Conservation (phyloP, 2,797 vertebrate genomes). For the Geotrypetes seraphini region DNA sequence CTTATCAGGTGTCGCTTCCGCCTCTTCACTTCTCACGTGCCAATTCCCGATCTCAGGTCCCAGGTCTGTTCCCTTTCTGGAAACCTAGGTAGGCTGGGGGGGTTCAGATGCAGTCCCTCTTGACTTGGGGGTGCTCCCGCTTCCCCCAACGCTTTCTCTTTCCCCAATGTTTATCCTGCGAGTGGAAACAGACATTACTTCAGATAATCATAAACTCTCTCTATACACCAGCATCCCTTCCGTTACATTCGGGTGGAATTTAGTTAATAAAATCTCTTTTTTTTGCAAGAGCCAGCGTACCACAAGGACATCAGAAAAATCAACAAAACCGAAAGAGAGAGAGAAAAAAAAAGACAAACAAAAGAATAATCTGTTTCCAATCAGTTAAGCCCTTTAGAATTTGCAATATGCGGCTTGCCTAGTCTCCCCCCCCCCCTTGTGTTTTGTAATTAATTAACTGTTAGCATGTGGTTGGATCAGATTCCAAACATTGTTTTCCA, state of each 20-base stretch:
- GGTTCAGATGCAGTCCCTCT: conserved; percentile 8
- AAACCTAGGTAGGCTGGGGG: conserved; percentile 12
- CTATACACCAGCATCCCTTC: conserved; percentile 31
- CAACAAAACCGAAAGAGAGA: conserved; percentile 54
- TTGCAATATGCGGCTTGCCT: conserved; percentile 47
- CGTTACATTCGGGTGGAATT: conserved; percentile 44
- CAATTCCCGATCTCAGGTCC: too few relatives aligned
- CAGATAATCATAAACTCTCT: too few relatives aligned
- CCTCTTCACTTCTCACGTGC: not conserved
- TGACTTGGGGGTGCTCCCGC: too few relatives aligned
- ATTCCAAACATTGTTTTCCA: conserved; percentile 18
- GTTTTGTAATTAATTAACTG: conserved; percentile 60
- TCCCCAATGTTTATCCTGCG: too few relatives aligned
- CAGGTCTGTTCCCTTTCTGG: conserved; percentile 7
- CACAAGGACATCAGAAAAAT: conserved; percentile 50
- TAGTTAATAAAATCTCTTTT: conserved; percentile 34
- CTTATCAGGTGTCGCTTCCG: not conserved
- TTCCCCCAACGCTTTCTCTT: too few relatives aligned
- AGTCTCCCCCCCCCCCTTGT: conserved; percentile 55
- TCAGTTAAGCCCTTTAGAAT: conserved; percentile 59
- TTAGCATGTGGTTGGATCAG: conserved; percentile 27
- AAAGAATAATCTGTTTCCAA: conserved; percentile 64
- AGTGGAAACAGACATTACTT: too few relatives aligned
- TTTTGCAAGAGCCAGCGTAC: conserved; percentile 45
- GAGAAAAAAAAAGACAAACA: conserved; percentile 64